Base-by-base conservation (phyloP, 2,888 invertebrate genomes). In the Sarcophaga rosellei region DNA sequence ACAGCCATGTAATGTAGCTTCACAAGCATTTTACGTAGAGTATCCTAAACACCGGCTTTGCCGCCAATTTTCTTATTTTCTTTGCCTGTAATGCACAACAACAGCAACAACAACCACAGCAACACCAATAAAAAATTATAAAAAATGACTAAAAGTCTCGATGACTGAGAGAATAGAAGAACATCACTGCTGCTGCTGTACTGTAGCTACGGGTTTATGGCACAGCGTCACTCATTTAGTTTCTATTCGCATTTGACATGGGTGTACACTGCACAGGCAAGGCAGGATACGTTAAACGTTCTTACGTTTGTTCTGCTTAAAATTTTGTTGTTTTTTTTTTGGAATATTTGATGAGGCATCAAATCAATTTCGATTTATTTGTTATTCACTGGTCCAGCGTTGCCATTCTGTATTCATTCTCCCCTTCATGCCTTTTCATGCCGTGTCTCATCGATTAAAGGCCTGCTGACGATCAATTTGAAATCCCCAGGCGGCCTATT, bases 401-500 rank as follows among this genome's bases (percentile, higher is more conserved):
- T 53, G 53, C 17, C 10, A 15, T 12, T 17, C 23, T 47, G n/a
- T 25, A 23, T 57, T 62, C 21, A 77, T 45, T 70, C 20, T 68
- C 35, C 61, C 72, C 23, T 62, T 57, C 2, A 35, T 35, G 23
- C 72, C 23, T 86, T 80, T 75, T 78, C 81, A 83, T 74, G 69
- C 74, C 65, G 70, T 72, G 62, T 72, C 84, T 66, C 81, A 89
- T 89, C 89, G 88, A 89, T 90, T 89, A 89, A 90, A 90, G 90
- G 90, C 89, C 89, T 78, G 83, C 80, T 91, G 90, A 89, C 88
- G 90, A 87, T 85, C 82, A 85, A 82, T 90, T 90, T 89, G 89
- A 89, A 89, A 91, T 91, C 90, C 91, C 90, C 91, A 89, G 89
- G 90, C 89, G 90, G 89, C 83, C 85, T 87, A 81, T 87, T 85